phyloP scores from a whole-genome alignment of 2,113 vertebrate genomes.

The Pygoscelis adeliae region DNA sequence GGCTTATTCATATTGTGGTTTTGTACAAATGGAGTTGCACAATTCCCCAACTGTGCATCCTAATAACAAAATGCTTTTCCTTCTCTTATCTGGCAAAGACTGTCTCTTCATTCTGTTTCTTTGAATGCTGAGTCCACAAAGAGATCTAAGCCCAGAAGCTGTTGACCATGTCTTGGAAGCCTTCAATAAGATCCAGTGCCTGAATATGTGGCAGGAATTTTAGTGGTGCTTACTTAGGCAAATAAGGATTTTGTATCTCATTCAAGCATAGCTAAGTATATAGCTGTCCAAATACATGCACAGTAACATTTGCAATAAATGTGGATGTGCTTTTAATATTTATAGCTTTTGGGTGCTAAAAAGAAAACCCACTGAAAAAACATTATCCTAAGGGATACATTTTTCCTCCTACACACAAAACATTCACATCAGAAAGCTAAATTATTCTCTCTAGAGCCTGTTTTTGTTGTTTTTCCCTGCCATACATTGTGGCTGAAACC shows the following conservation, averaged over 20 bases:
- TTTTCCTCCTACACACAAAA: background rate
- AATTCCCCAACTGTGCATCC: background rate
- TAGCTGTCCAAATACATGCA: background rate
- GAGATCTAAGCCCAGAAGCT: background rate
- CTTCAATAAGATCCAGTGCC: background rate
- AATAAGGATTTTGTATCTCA: background rate
- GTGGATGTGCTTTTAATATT: background rate
- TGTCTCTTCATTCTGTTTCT: background rate
- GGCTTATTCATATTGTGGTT: background rate
- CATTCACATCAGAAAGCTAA: background rate
- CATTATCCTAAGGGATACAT: background rate
- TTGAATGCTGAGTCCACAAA: background rate
- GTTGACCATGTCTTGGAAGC: slow-evolving; percentile 5
- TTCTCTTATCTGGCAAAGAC: background rate
- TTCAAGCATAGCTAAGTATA: background rate
- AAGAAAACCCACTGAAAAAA: background rate
- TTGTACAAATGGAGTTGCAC: background rate
- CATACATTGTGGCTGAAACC: background rate
- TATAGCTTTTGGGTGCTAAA: background rate
- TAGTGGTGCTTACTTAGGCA: background rate
- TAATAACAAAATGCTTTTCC: background rate
- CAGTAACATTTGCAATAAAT: background rate
- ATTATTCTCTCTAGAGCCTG: background rate
- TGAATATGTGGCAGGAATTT: slow-evolving; percentile 4
- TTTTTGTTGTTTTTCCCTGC: background rate